A percentile compares a stretch with the other conserved stretches of the same genome.
Evolutionary conservation across 2,113 vertebrate species (phyloP).

Genomic region (Grantiella picta): DNA sequence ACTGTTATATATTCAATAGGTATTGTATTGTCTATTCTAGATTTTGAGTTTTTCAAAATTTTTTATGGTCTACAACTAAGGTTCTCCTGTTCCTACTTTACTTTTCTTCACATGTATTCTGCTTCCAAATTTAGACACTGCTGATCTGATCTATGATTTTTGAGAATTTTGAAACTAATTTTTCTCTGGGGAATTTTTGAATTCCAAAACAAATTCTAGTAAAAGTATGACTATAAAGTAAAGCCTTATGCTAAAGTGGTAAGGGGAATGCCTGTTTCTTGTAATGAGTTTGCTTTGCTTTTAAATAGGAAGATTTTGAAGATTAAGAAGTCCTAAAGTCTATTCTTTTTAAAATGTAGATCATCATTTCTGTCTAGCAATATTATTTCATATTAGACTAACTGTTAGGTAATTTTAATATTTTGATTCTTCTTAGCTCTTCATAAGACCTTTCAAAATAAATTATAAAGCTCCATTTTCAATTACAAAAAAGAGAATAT

Average conservation of each 20-base stretch:
- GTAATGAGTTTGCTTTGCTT: not conserved
- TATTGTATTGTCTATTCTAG: not conserved
- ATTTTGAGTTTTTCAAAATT: not conserved
- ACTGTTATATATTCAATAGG: not conserved
- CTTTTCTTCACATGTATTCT: not conserved
- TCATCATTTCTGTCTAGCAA: not conserved
- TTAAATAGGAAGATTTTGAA: not conserved
- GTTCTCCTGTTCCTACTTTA: not conserved
- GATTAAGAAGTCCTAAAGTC: not conserved
- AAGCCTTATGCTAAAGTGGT: not conserved
- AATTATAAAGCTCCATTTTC: not conserved
- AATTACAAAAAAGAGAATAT: not conserved
- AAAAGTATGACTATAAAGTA: not conserved
- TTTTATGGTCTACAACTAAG: not conserved
- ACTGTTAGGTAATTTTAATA: not conserved
- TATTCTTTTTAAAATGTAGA: not conserved
- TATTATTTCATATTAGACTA: not conserved
- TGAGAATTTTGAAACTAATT: not conserved
- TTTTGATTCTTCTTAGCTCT: not conserved
- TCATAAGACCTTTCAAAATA: not conserved
- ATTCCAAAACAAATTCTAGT: not conserved
- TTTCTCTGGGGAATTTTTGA: not conserved
- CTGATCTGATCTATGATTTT: not conserved
- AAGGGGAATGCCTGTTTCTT: not conserved
- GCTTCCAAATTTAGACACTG: not conserved